Percentiles rank a stretch among this genome's conserved stretches.
These are phyloP conservation scores for Elephantulus edwardii DNA, from an alignment of 2,113 vertebrate species.

Conservation along the genomic window DNA sequence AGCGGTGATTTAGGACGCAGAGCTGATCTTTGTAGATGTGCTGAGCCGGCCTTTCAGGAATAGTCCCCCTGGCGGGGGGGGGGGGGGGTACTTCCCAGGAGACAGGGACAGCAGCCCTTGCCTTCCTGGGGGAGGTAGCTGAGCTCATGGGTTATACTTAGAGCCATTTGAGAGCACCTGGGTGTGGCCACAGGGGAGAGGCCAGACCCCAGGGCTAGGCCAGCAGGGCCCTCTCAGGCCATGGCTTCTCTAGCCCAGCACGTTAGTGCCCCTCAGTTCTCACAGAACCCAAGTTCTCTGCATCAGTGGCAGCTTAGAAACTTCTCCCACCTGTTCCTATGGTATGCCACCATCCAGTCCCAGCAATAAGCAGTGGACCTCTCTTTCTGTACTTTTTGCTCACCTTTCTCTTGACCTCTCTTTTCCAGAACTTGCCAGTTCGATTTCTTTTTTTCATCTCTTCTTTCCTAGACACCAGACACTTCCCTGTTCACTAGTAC, in stretches of 20 bases:
- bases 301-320: not conserved
- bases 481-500: not conserved
- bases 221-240: slow-evolving; percentile 48
- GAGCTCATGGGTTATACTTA: slow-evolving; percentile 83
- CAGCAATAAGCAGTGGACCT: not conserved
- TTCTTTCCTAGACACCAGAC: not conserved
- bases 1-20: not conserved
- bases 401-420: not conserved
- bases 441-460: not conserved
- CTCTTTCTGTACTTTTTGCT: not conserved
- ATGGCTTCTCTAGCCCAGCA: not conserved
- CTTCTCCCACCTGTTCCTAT: not conserved
- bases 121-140: slow-evolving; percentile 54
- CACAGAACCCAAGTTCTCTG: not conserved
- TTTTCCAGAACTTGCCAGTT: slow-evolving; percentile 20
- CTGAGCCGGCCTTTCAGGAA: slow-evolving; percentile 77
- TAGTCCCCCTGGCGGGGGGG: slow-evolving; percentile 50
- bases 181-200: slow-evolving; percentile 38
- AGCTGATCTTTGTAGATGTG: slow-evolving; percentile 57
- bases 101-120: not conserved
- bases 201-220: slow-evolving; percentile 49
- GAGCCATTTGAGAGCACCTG: slow-evolving; percentile 42
- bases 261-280: not conserved
- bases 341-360: not conserved
- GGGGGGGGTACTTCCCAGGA: slow-evolving; percentile 60